Percentiles rank a stretch among this genome's conserved stretches.
Conservation (phyloP, 2,797 vertebrate genomes). For the Cyprinodon diabolis region DNA sequence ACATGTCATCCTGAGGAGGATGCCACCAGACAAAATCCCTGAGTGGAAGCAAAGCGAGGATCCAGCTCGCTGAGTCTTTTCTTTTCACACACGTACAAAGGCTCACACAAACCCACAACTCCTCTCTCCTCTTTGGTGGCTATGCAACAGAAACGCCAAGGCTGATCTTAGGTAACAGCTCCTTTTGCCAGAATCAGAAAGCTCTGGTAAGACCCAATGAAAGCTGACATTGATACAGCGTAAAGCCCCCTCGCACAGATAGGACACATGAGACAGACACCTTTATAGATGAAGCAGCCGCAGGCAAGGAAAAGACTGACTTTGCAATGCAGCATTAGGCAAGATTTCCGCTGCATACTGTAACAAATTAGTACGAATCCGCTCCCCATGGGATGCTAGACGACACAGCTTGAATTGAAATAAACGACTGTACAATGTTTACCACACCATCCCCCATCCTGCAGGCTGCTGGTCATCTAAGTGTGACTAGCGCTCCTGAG, state of each 20-base stretch:
- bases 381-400: conserved; percentile 56
- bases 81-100: conserved; percentile 26
- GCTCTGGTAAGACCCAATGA: conserved; percentile 61
- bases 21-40: conserved; percentile 67
- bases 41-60: conserved; percentile 46
- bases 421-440: conserved; percentile 71
- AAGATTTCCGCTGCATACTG: conserved; percentile 69
- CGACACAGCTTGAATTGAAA: conserved; percentile 73
- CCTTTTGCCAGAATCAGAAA: conserved; percentile 65
- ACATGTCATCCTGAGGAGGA: conserved; percentile 70
- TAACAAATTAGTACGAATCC: conserved; percentile 73
- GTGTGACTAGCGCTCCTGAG: conserved; percentile 68
- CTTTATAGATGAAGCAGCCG: conserved; percentile 60
- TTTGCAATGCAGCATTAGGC: conserved; percentile 68
- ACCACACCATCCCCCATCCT: conserved; percentile 56
- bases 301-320: conserved; percentile 69
- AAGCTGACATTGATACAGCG: conserved; percentile 64
- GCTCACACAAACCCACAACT: conserved; percentile 14
- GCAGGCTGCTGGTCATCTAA: conserved; percentile 63
- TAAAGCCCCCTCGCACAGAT: conserved; percentile 61
- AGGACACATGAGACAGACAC: conserved; percentile 60
- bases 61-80: conserved; percentile 41
- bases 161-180: conserved; percentile 69
- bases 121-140: conserved; percentile 35
- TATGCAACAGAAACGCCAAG: conserved; percentile 55